Evolutionary conservation across 2,797 vertebrate species (phyloP), one percentile per base, ranked within the genome.

Genomic region (Phrynocephalus forsythii): DNA sequence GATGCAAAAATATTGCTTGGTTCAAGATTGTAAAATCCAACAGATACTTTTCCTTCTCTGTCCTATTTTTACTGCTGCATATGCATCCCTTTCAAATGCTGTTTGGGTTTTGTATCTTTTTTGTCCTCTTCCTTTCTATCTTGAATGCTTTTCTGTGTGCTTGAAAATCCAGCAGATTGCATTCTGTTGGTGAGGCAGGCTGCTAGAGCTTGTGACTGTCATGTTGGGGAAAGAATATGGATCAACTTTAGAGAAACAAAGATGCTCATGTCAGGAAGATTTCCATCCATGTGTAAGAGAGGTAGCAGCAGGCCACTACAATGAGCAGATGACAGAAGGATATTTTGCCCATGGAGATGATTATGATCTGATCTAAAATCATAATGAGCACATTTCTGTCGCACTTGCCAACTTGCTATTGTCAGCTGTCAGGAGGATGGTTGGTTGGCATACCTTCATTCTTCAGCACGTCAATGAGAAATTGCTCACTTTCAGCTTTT

Each of bases 281-380:
- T 79, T 6, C 38, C 1, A 10, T 68, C 85, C 83, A 56, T 63
- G 72, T 84, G 6, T 33, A 86, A 89, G 15, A 73, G 52, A 50
- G 16, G 15, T 68, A 48, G 28, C 8, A 71, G 1, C 8, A 71
- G 1, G 38, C 52, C n/a, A 60, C 18, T n/a, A 66, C 9, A 86
- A 5, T 69, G 22, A 83, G 78, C 84, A 86, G 69, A 11, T 78
- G 86, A 67, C 63, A n/a, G 88, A 33, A 85, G 7, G 9, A 48
- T 11, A 80, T 82, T 7, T 28, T 75, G 68, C 38, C 86, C 73
- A 0, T 48, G 1, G 68, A 83, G 83, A 2, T 78, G 7, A 89
- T 89, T 89, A 82, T 82, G 79, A 87, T 75, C 71, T 87, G 52
- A 76, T 82, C 56, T 67, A 26, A 66, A 87, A 67, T 18, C 79